These are phyloP conservation scores for Alouatta palliata DNA, from an alignment of 2,113 vertebrate species.

Conservation along the genomic window DNA sequence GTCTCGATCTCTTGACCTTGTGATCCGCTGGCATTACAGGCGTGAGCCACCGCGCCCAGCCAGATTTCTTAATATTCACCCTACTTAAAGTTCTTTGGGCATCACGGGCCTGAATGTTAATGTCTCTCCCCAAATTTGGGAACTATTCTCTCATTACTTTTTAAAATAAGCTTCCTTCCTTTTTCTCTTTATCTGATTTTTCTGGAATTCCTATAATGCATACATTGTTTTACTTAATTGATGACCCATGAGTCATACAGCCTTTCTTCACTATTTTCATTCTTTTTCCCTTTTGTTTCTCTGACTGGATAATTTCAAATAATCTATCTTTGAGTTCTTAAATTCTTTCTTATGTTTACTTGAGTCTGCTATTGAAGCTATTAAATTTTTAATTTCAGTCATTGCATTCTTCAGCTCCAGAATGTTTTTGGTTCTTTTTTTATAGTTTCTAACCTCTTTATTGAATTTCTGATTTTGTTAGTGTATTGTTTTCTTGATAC, in stretches of 20 bases:
- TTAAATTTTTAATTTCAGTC: not conserved
- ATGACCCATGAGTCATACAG: not conserved
- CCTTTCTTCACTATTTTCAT: not conserved
- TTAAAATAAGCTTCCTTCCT: not conserved
- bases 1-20: no score
- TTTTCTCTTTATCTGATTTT: not conserved
- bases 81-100: not conserved
- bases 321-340: not conserved
- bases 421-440: not conserved
- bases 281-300: not conserved
- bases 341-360: not conserved
- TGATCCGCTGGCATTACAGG: no score
- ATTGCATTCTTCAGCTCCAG: not conserved
- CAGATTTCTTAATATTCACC: not conserved
- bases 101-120: not conserved
- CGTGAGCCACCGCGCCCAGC: no score
- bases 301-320: not conserved
- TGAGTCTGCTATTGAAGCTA: not conserved
- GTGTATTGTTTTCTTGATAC: not conserved
- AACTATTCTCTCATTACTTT: not conserved
- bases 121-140: not conserved
- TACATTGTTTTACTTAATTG: not conserved
- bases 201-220: not conserved
- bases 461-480: not conserved
- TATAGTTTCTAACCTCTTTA: not conserved